A percentile compares a stretch with the other conserved stretches of the same genome.
Conservation (phyloP, 1,140 invertebrate genomes). For the Orchesella cincta region DNA sequence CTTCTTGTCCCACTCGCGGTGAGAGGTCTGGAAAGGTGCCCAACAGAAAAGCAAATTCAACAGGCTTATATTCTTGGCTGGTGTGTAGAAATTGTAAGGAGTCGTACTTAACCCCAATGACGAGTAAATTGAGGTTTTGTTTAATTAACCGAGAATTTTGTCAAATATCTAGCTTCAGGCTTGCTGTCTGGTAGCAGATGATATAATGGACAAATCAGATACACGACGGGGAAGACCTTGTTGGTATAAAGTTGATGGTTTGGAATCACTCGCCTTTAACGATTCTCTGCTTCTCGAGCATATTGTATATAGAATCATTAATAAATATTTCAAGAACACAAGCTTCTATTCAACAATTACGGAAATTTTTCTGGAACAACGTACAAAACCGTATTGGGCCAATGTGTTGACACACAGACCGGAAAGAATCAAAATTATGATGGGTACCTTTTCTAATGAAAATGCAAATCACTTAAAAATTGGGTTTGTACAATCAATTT, state of each 20-base stretch:
- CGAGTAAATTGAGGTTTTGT: too few relatives aligned
- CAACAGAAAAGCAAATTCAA: not conserved
- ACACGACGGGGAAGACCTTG: conserved; percentile 80
- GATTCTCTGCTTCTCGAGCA: conserved; percentile 80
- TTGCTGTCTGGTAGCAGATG: conserved; percentile 82
- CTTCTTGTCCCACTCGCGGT: not conserved
- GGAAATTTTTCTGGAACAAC: conserved; percentile 80
- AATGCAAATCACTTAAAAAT: not conserved
- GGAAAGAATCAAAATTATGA: not conserved
- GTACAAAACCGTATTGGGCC: conserved; percentile 36
- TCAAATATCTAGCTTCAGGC: conserved; percentile 73
- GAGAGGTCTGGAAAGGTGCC: not conserved
- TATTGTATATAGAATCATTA: conserved; percentile 75
- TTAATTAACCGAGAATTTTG: not conserved
- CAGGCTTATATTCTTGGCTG: conserved; percentile 33
- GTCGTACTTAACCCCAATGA: too few relatives aligned
- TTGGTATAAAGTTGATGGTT: conserved; percentile 81
- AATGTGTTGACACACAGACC: conserved; percentile 33
- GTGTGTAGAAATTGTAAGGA: conserved; percentile 43
- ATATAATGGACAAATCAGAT: conserved; percentile 86
- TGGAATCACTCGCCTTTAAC: conserved; percentile 83
- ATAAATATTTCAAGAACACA: conserved; percentile 73
- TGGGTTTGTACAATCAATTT: not conserved
- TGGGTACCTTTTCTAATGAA: too few relatives aligned
- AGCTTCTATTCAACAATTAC: conserved; percentile 78